phyloP scores from a whole-genome alignment of 2,113 vertebrate species.

The Notarius quadriscutis region DNA sequence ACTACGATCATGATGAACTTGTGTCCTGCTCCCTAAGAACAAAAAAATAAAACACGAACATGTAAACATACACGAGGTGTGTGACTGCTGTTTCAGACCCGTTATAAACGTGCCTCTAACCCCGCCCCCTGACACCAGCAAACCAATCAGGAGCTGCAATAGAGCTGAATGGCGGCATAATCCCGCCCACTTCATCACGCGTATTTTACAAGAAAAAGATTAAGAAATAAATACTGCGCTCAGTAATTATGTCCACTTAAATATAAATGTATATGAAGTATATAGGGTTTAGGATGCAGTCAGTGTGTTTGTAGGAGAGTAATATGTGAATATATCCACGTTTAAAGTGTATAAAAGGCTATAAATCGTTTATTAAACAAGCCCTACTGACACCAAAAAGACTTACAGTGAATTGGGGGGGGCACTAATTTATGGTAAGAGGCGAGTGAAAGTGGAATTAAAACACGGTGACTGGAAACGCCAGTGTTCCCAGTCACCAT shows the following conservation, averaged over 20 bases:
- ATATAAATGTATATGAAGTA: neutral
- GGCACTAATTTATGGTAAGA: neutral
- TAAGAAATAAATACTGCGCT: neutral
- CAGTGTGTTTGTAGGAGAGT: neutral
- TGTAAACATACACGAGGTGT: rapidly evolving
- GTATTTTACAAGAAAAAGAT: neutral
- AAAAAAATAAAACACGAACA: neutral
- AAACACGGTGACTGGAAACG: neutral
- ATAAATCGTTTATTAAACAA: neutral
- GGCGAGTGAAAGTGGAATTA: neutral
- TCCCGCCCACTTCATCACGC: neutral
- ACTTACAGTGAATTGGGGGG: neutral
- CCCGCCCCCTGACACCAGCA: neutral
- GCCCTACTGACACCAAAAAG: no score
- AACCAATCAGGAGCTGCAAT: neutral
- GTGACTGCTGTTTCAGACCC: neutral
- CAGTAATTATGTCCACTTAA: neutral
- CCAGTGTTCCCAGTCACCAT: slow-evolving; percentile 58
- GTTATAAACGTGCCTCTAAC: neutral
- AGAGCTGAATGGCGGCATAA: neutral
- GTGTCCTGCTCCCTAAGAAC: no score
- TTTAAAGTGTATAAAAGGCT: neutral
- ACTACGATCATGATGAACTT: slow-evolving; percentile 48
- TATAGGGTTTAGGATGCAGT: no score
- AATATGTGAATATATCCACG: no score